Evolutionary conservation across 2,888 invertebrate genomes (phyloP), one percentile per base, ranked within the genome.

Genomic region (Herminia tarsipennalis): DNA sequence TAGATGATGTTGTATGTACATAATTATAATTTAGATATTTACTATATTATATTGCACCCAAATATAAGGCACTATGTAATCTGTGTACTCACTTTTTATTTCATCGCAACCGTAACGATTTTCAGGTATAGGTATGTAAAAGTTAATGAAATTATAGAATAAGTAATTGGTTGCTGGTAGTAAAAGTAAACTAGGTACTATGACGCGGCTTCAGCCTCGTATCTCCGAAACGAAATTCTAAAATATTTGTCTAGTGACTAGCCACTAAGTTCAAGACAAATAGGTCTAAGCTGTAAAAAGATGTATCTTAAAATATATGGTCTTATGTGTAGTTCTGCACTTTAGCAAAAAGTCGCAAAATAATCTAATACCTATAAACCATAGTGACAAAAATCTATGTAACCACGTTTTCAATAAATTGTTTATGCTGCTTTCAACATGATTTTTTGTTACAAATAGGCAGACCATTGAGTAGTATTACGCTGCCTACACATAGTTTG

Each of bases 141-240:
- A 36, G 37, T 36, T 42, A 40, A 36, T 14, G 37, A 25, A 20
- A 22, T 40, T 37, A 33, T 48, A 52, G 41, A 49, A 45, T 66
- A 71, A 73, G 52, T 39, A 43, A 53, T 74, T 76, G 63, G 48
- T 60, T 50, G 57, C 47, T 70, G 49, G 72, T 76, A 71, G 73
- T 70, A 73, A 76, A 66, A 71, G 68, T 56, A 66, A 65, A 56
- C 71, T 81, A 80, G 73, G 59, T 71, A 71, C 51, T 57, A 76
- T 51, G 74, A 68, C 69, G 73, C 67, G 55, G 62, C 40, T 9
- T 10, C 56, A 55, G 76, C 73, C 73, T 70, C 64, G 80, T 81
- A 76, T 79, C 69, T 81, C 79, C 76, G 86, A 86, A 89, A 90
- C 87, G 86, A 90, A 86, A 90, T 89, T 90, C 88, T 88, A 90